phyloP scores from a whole-genome alignment of 2,113 vertebrate species.

The Gallinago media region DNA sequence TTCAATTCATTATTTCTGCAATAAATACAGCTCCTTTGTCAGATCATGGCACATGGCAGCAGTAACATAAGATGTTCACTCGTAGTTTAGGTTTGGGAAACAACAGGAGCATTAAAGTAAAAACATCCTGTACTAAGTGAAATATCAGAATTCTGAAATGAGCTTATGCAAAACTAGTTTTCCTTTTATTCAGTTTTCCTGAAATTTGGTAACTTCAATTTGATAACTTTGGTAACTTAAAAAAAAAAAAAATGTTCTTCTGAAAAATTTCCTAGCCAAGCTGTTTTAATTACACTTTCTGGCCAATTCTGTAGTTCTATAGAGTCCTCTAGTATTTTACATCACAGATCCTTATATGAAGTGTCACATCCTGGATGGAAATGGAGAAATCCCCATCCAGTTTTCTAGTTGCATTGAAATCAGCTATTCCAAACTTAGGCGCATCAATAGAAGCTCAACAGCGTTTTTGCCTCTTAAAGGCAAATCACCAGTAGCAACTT shows the following conservation, averaged over 20 bases:
- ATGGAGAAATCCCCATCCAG: not conserved
- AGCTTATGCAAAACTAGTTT: not conserved
- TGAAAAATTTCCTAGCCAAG: not conserved
- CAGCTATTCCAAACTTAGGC: not conserved
- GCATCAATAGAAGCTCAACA: not conserved
- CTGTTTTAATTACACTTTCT: not conserved
- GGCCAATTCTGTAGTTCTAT: not conserved
- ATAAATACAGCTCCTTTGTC: not conserved
- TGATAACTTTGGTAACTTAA: too few relatives aligned
- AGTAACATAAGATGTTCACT: not conserved
- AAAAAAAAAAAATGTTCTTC: not conserved
- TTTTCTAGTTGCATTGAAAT: not conserved
- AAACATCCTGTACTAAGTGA: not conserved
- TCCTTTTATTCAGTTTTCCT: not conserved
- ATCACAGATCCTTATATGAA: not conserved
- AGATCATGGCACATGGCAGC: not conserved
- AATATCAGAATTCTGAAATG: not conserved
- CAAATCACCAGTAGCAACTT: not conserved
- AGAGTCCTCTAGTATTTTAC: not conserved
- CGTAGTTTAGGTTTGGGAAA: not conserved
- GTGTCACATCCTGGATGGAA: not conserved
- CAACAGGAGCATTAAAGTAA: not conserved
- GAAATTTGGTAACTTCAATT: not conserved
- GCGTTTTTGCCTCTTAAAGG: not conserved
- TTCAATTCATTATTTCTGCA: not conserved